Evolutionary conservation across 2,888 invertebrate genomes (phyloP), one percentile per base, ranked within the genome.

Genomic region (Stenchaetothrips biformis): DNA sequence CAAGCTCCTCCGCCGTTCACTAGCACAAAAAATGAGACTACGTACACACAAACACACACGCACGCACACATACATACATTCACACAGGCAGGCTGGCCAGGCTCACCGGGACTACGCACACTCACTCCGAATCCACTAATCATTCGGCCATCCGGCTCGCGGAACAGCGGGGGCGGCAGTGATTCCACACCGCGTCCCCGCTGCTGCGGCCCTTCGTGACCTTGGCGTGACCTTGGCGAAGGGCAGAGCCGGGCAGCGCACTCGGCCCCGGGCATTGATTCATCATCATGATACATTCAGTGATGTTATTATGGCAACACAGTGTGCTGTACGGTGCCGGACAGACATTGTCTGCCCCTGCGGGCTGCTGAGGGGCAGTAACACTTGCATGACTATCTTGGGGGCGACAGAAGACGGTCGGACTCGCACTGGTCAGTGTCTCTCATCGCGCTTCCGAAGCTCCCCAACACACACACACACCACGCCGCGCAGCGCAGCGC

Each of bases 391-490:
- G 37, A 37, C 37, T 16, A 53, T 13, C 53, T 53, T 21, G 67
- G 67, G 67, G 67, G 67, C 67, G 67, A 21, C 67, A 21, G 37
- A 37, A 37, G 37, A 37, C 67, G 21, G 67, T 7, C 67, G 53
- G 53, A 74, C 25, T 74, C 21, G 67, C 67, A 74, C 67, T 74
- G 25, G 11, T 25, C 67, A 74, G 67, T 74, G 67, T 74, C 67
- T 11, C 25, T 74, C 67, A 37, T 37, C 37, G 37, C 37, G 37
- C 4, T 37, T 37, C 37, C 37, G 37, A 37, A 37, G 37, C 37
- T 37, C 37, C 37, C 37, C 37, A 37, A 37, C 37, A 37, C 37
- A 37, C 37, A 37, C 37, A 37, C 37, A 37, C 37, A 37, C 1
- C 37, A 37, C 37, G 4, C 37, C 37, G 37, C 67, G 67, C 25